Conservation (phyloP, 2,888 invertebrate species). For the Spatulosminthurus flaviceps region DNA sequence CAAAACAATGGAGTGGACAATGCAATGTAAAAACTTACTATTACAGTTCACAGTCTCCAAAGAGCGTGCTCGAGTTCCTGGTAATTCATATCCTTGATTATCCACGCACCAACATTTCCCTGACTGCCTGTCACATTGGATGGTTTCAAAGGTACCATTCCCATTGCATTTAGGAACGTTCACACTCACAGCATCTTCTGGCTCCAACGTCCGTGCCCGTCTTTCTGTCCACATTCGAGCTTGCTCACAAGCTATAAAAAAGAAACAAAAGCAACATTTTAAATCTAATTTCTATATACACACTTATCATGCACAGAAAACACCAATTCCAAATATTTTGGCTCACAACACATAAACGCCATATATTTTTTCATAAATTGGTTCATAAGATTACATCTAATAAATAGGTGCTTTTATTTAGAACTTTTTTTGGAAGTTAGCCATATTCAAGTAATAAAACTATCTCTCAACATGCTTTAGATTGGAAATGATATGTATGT, state of each 20-base stretch:
- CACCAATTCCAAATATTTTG: background rate
- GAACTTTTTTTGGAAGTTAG: no score
- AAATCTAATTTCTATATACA: no score
- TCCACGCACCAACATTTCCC: slow-evolving; percentile 67
- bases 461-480: no score
- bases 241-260: slow-evolving; percentile 73
- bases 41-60: slow-evolving; percentile 74
- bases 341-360: background rate
- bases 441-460: no score
- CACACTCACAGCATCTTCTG: slow-evolving; percentile 66
- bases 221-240: slow-evolving; percentile 73
- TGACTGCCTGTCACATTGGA: slow-evolving; percentile 64
- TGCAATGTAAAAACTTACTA: slow-evolving; percentile 66
- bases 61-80: slow-evolving; percentile 65
- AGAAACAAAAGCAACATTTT: slow-evolving; percentile 48
- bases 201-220: slow-evolving; percentile 71
- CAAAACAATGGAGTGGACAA: background rate
- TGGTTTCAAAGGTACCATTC: slow-evolving; percentile 65
- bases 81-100: slow-evolving; percentile 69
- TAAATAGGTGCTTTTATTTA: no score
- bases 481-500: no score
- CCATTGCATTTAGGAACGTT: slow-evolving; percentile 64
- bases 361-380: no score
- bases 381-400: no score
- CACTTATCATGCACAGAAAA: background rate